These are phyloP conservation scores for Rissa tridactyla DNA, from an alignment of 2,113 vertebrate genomes.

Conservation along the genomic window DNA sequence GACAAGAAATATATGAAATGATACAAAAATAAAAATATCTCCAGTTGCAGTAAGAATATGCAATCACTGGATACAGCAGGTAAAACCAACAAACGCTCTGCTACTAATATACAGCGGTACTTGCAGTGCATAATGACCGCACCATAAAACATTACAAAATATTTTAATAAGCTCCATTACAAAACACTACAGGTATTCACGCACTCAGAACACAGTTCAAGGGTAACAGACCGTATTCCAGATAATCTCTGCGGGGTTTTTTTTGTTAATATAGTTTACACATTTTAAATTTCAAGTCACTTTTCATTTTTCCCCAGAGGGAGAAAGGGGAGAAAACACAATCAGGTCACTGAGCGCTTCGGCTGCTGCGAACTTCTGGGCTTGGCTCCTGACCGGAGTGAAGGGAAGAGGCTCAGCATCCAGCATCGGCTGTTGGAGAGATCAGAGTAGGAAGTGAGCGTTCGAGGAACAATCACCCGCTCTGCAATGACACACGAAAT, in stretches of 20 bases:
- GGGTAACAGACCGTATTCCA: background rate
- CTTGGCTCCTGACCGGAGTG: slow-evolving; percentile 28
- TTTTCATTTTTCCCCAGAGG: slow-evolving; percentile 21
- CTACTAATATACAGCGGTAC: background rate
- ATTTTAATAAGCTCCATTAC: background rate
- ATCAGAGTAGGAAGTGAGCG: background rate
- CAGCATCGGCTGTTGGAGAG: background rate
- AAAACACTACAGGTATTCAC: background rate
- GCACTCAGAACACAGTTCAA: background rate
- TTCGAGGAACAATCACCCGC: background rate
- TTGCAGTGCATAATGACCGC: background rate
- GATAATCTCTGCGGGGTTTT: background rate
- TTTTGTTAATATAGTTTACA: background rate
- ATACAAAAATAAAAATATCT: background rate
- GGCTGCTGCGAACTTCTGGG: background rate
- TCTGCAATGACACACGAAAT: background rate
- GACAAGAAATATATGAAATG: background rate
- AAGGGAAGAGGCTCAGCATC: slow-evolving; percentile 15
- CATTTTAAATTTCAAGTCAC: background rate
- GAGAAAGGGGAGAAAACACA: slow-evolving; percentile 52
- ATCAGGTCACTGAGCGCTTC: slow-evolving; percentile 39
- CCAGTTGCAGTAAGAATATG: background rate
- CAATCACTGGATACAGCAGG: background rate
- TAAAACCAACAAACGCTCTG: background rate
- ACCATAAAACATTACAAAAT: background rate